Base-by-base conservation (phyloP, 2,113 vertebrate species). In the Callipepla squamata region DNA sequence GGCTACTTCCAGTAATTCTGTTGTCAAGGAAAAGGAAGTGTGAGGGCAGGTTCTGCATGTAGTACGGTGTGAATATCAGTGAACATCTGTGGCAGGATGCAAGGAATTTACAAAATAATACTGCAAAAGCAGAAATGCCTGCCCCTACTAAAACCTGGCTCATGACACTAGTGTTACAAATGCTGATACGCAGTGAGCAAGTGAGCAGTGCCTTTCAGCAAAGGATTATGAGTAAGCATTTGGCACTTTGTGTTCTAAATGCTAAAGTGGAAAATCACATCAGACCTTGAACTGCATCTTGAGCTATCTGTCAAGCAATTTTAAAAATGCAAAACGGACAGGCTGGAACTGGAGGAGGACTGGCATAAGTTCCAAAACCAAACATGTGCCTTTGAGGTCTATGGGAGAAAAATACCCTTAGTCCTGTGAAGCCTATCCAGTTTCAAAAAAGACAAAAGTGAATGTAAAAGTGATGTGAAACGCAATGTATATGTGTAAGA, bases 31-130 rank as follows among this genome's bases (percentile, higher is more conserved):
- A 78, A 65, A 61, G 45, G 61, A 48, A 32, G 4, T 8, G 6
- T 45, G 58, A 90, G 51, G 42, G 55, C n/a, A 62, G 47, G 12
- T 44, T 85, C 42, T 92, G 34, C n/a, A 47, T 74, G 8, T 48
- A 62, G 42, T 51, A 42, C 48, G 30, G 4, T 16, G 23, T 57
- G 68, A 14, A 26, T 19, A 9, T 70, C n/a, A 44, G 40, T 47
- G 65, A 12, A 40, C 21, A 10, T 74, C 36, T 48, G 40, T 47
- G 50, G 26, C 59, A 30, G 47, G 22, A n/a, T 74, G 42, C 36
- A 75, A 26, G 55, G 26, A n/a, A 40, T 25, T 66, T 1, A 1
- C 36, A 42, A 3, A 3, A 12, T 34, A 40, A 4, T 4, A 0
- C 66, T 67, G 20, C 76, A 44, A 76, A 63, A 30, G 22, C 59